phyloP scores from a whole-genome alignment of 2,888 invertebrate species.

The Sesia bembeciformis region DNA sequence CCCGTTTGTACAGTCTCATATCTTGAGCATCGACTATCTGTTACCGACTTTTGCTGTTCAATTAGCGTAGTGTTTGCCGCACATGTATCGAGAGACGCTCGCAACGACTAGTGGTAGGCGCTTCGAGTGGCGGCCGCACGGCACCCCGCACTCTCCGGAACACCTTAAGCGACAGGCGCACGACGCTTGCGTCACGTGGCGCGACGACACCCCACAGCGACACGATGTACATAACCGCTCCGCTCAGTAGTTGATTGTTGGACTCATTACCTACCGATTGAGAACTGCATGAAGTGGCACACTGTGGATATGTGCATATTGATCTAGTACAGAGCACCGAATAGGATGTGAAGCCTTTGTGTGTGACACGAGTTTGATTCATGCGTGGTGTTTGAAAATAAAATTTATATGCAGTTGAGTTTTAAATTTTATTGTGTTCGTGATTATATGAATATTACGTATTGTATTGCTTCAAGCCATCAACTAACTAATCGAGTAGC shows the following conservation, averaged over 20 bases:
- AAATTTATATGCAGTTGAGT: background rate
- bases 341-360: conserved; percentile 39
- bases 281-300: conserved; percentile 63
- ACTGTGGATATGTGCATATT: conserved; percentile 52
- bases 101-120: conserved; percentile 56
- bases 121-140: conserved; percentile 55
- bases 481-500: no score
- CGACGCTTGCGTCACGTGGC: conserved; percentile 55
- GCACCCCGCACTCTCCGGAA: conserved; percentile 41
- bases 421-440: no score
- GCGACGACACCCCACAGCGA: conserved; percentile 36
- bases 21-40: conserved; percentile 66
- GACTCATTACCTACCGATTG: conserved; percentile 37
- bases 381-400: background rate
- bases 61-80: conserved; percentile 70
- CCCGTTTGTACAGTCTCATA: conserved; percentile 61
- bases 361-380: conserved; percentile 29
- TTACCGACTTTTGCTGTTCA: conserved; percentile 62
- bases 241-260: conserved; percentile 57
- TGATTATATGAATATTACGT: no score
- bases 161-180: conserved; percentile 68
- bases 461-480: no score
- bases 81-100: conserved; percentile 50
- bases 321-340: conserved; percentile 49
- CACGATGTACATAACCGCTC: conserved; percentile 63